Percentiles rank a stretch among this genome's conserved stretches.
phyloP scores from a whole-genome alignment of 2,888 invertebrate species.

The Drosophila heteroneura region DNA sequence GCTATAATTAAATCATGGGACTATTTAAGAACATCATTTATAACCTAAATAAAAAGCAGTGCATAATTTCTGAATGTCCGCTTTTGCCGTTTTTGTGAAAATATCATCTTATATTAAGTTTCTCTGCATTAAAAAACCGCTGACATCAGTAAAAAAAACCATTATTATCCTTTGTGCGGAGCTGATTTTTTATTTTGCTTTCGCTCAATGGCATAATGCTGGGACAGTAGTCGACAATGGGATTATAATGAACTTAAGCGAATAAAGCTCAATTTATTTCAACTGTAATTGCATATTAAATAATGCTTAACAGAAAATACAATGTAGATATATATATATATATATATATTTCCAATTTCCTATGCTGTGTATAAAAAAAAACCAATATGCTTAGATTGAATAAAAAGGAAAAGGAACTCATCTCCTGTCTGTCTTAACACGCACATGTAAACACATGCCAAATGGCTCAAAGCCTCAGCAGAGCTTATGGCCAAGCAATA shows the following conservation, averaged over 20 bases:
- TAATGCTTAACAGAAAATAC: not conserved
- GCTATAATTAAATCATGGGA: not conserved
- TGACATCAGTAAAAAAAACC: not conserved
- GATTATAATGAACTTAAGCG: not conserved
- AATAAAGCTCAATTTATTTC: not conserved
- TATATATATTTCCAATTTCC: not conserved
- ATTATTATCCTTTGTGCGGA: not conserved
- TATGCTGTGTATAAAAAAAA: not conserved
- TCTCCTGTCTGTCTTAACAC: constrained; percentile 35
- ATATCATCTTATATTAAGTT: not conserved
- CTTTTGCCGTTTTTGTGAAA: no score
- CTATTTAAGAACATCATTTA: not conserved
- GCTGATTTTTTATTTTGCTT: not conserved
- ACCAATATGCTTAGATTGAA: not conserved
- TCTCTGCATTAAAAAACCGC: not conserved
- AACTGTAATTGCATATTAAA: constrained; percentile 3
- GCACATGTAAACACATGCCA: constrained; percentile 59
- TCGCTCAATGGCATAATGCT: not conserved
- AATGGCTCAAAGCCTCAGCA: constrained; percentile 41
- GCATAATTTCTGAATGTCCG: not conserved
- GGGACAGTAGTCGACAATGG: not conserved
- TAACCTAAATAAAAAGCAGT: not conserved
- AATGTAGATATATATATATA: not conserved
- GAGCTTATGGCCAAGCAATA: constrained; percentile 30
- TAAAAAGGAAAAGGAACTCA: constrained; percentile 5